Evolutionary conservation across 1,140 invertebrate species (phyloP).

Genomic region (Aphaenogaster floridana): DNA sequence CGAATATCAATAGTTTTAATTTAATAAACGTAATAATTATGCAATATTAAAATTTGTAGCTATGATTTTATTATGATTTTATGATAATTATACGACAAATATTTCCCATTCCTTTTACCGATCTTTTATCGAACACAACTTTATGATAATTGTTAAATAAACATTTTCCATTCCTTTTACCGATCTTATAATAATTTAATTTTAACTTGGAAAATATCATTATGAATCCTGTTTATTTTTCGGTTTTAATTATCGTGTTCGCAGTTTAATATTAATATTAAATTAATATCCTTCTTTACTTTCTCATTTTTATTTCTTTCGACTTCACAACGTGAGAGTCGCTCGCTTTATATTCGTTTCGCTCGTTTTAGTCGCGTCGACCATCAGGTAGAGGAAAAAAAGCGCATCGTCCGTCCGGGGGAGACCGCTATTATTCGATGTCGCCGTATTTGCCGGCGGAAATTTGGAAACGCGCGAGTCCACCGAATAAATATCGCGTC

Average conservation of each 20-base stretch:
- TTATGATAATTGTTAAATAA: neutral
- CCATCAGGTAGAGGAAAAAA: conserved; percentile 15
- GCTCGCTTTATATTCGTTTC: conserved; percentile 20
- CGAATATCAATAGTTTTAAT: neutral
- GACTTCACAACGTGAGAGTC: neutral
- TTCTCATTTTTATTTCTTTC: conserved; percentile 16
- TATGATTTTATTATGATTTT: neutral
- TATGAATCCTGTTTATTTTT: neutral
- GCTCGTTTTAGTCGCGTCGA: conserved; percentile 3
- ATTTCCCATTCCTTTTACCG: neutral
- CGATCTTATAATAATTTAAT: conserved; percentile 1
- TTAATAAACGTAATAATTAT: neutral
- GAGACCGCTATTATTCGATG: conserved; percentile 61
- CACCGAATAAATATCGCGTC: conserved; percentile 74
- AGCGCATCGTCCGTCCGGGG: conserved; percentile 36
- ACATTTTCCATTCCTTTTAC: neutral
- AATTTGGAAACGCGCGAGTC: conserved; percentile 74
- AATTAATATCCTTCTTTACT: neutral
- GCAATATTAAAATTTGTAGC: neutral
- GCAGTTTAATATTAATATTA: conserved; percentile 2
- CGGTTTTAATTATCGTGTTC: neutral
- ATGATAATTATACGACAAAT: neutral
- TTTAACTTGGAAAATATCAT: conserved; percentile 5
- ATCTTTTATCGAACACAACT: neutral
- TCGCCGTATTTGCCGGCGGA: conserved; percentile 69